Percentiles rank a stretch among this genome's conserved stretches.
phyloP scores from a whole-genome alignment of 1,140 invertebrate species.

The Chrysoperla carnea region DNA sequence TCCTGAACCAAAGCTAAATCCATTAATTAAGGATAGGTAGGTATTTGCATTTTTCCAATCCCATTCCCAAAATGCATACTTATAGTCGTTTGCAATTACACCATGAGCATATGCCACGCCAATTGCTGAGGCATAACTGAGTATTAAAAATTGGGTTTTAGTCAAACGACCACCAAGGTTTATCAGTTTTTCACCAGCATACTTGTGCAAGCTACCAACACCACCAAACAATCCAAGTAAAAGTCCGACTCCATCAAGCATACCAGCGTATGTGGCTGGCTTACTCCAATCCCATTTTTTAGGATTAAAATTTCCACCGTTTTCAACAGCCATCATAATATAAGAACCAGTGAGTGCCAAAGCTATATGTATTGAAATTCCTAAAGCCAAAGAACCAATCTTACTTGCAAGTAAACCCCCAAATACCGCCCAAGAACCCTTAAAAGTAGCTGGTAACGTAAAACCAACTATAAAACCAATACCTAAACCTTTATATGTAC shows the following conservation, averaged over 20 bases:
- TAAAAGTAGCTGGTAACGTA: neutral
- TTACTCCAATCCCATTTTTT: neutral
- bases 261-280: neutral
- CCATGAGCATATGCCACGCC: neutral
- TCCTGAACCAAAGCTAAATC: neutral
- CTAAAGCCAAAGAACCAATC: neutral
- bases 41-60: neutral
- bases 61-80: neutral
- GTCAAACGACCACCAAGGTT: neutral
- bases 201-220: too few species aligned
- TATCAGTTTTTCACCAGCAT: too few species aligned
- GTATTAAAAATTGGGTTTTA: neutral
- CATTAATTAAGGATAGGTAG: neutral
- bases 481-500: neutral
- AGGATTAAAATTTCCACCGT: neutral
- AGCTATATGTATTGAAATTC: neutral
- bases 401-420: too few species aligned
- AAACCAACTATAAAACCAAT: neutral
- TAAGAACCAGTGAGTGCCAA: neutral
- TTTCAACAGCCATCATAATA: neutral
- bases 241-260: neutral
- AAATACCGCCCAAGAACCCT: neutral
- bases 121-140: neutral
- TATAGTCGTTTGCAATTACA: neutral
- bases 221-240: too few species aligned